phyloP scores from a whole-genome alignment of 2,113 vertebrate genomes.

The Xenopus borealis region DNA sequence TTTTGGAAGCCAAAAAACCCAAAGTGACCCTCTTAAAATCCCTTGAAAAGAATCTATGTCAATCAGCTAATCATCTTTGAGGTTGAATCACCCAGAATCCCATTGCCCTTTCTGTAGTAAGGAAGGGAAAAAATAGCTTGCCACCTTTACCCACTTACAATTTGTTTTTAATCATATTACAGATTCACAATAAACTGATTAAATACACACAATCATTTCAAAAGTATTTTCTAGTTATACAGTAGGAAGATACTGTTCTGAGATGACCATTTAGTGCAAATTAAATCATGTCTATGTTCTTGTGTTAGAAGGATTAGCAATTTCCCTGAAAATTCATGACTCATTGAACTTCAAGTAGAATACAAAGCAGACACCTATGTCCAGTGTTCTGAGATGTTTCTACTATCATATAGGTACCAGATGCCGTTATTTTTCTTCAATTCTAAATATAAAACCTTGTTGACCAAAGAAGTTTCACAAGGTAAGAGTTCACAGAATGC shows the following conservation, averaged over 20 bases:
- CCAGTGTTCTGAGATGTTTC: constrained; percentile 58
- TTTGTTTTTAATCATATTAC: not conserved
- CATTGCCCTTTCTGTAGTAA: too few species aligned
- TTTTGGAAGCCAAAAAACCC: too few species aligned
- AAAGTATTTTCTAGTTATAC: not conserved
- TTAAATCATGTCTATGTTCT: constrained; percentile 68
- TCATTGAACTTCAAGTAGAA: constrained; percentile 55
- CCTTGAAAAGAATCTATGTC: too few species aligned
- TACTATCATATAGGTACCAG: not conserved
- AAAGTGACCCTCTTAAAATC: too few species aligned
- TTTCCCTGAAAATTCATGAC: constrained; percentile 40
- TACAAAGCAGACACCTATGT: constrained; percentile 21
- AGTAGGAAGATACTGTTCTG: constrained; percentile 6
- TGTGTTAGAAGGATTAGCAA: constrained; percentile 60
- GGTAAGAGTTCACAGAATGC: not conserved
- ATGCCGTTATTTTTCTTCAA: not conserved
- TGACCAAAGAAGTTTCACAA: constrained; percentile 1
- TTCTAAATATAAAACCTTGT: not conserved
- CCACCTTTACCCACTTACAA: not conserved
- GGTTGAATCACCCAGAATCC: too few species aligned
- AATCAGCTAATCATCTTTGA: too few species aligned
- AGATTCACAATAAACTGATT: constrained; percentile 25
- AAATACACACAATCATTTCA: constrained; percentile 12
- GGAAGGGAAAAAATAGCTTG: too few species aligned
- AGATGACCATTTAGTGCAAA: constrained; percentile 80